These are phyloP conservation scores for Cyclina sinensis DNA, from an alignment of 1,140 invertebrate species.

Conservation along the genomic window DNA sequence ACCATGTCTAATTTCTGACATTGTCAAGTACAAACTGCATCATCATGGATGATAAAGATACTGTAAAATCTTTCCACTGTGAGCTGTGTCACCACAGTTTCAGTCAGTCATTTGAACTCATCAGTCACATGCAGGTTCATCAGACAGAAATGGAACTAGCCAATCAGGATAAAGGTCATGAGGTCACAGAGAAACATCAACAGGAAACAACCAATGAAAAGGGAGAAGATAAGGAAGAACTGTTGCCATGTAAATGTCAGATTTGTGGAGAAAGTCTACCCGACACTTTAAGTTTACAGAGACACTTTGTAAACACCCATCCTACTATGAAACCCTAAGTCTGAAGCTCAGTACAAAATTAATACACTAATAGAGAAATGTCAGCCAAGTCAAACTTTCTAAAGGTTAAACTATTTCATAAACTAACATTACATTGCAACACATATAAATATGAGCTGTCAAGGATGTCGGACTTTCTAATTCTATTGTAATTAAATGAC, in stretches of 20 bases:
- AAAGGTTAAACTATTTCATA: too few relatives aligned
- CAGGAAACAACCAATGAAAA: not conserved
- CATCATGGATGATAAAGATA: not conserved
- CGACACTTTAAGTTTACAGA: not conserved
- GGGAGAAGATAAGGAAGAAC: not conserved
- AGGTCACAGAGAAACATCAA: not conserved
- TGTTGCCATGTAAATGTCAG: not conserved
- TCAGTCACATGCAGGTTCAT: not conserved
- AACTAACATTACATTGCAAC: too few relatives aligned
- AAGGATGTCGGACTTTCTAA: too few relatives aligned
- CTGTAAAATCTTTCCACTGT: not conserved
- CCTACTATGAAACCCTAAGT: not conserved
- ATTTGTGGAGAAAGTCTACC: not conserved
- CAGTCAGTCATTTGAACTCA: slow-evolving; percentile 15
- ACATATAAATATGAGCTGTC: too few relatives aligned
- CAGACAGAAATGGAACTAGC: not conserved
- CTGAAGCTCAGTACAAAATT: not conserved
- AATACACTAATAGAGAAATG: too few relatives aligned
- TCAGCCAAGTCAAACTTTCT: too few relatives aligned
- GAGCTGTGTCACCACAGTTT: slow-evolving; percentile 15
- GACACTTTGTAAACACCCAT: not conserved
- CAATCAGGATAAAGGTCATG: not conserved
- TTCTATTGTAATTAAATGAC: too few relatives aligned
- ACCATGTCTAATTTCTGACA: too few relatives aligned
- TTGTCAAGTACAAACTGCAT: too few relatives aligned